Evolutionary conservation across 1,140 invertebrate species (phyloP).

Genomic region (Aphelinus atriplicis): DNA sequence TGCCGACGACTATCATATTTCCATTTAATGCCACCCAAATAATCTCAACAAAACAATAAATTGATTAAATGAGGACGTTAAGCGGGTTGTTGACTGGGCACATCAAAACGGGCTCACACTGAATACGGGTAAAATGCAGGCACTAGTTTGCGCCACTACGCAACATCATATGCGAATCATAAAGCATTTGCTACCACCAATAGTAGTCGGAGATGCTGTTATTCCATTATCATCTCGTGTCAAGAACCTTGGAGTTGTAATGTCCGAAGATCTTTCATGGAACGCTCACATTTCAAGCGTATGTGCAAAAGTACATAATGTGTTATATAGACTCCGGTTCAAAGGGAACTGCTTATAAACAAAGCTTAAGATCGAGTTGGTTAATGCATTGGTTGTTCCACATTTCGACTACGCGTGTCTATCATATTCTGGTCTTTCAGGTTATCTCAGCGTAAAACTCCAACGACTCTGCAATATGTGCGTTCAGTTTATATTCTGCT

Average conservation of each 20-base stretch:
- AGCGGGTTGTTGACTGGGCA: neutral
- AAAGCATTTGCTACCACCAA: neutral
- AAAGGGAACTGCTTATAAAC: neutral
- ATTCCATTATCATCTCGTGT: neutral
- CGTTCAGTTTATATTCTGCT: neutral
- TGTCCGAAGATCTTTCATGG: neutral
- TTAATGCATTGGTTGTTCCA: neutral
- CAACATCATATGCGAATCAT: neutral
- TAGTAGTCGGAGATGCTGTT: neutral
- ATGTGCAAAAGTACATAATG: neutral
- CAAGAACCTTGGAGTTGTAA: neutral
- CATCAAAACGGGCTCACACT: neutral
- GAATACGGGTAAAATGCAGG: neutral
- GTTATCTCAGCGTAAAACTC: neutral
- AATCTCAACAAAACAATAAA: neutral
- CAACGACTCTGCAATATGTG: neutral
- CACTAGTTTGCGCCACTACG: neutral
- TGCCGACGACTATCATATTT: neutral
- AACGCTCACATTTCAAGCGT: neutral
- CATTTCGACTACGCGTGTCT: slow-evolving; percentile 9
- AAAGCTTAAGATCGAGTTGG: neutral
- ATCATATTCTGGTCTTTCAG: neutral
- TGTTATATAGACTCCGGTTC: neutral
- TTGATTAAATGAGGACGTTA: neutral
- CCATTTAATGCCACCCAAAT: neutral